Evolutionary conservation across 2,797 vertebrate species (phyloP), one percentile per base, ranked within the genome.

Genomic region (Pangasius sanitwongsei): DNA sequence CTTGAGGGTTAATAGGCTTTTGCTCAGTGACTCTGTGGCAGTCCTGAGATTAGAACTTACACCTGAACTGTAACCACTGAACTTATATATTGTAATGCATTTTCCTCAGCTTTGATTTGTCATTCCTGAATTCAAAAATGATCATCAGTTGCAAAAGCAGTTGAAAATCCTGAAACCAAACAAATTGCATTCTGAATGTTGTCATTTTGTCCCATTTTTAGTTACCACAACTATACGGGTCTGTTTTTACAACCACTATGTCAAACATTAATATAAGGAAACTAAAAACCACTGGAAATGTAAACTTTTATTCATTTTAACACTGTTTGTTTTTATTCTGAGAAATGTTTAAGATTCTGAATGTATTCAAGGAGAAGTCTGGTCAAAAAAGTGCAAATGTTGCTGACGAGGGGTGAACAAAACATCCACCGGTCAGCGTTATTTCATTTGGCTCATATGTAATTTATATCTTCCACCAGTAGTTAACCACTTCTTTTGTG

Each of bases 281-380:
- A 28, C 20, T 82, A 20, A 59, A 82, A 65, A 20, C 23, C 41
- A 80, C 63, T 86, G 63, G 37, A 86, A 37, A 53, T 85, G 18
- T 57, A 31, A 2, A 20, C 2, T 20, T 72, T 75, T 44, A 20
- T 84, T 87, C 23, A 78, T 70, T 89, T 57, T 59, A 15, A 13
- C n/a, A 61, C 5, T 57, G 57, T 15, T 85, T 85, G 28, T 61
- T 37, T 74, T 34, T 72, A 16, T 87, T 81, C 13, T 67, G 44
- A 74, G n/a, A 86, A 63, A 83, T 41, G 55, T 72, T 81, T 37
- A 87, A 61, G 59, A 90, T 85, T 87, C 67, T 87, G 90, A 92
- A 92, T 92, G 90, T 92, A 90, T 78, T 85, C 80, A 86, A 70
- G 63, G 53, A 89, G 25, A 67, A 23, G 75, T 74, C 84, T 28